Conservation (phyloP, 2,888 invertebrate species). For the Hydriomena furcata region DNA sequence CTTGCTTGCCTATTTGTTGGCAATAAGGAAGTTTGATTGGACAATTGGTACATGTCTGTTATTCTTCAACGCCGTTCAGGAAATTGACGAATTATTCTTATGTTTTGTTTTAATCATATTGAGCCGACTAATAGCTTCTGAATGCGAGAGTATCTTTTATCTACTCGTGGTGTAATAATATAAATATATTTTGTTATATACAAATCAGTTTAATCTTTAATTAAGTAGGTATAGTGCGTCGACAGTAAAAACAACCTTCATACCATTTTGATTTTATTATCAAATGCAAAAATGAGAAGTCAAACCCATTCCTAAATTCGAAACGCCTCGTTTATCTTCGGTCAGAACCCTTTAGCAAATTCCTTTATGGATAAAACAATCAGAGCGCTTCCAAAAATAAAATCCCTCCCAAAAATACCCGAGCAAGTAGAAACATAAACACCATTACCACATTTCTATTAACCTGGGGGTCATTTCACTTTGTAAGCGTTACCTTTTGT, state of each 20-base stretch:
- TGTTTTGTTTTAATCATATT: constrained; percentile 8
- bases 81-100: constrained; percentile 3
- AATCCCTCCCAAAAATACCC: constrained; percentile 30
- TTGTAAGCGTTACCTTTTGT: constrained; percentile 54
- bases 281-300: neutral
- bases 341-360: constrained; percentile 20
- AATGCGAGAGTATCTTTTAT: too few relatives aligned
- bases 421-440: constrained; percentile 41
- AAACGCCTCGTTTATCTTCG: constrained; percentile 2
- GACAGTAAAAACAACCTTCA: neutral
- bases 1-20: constrained; percentile 8
- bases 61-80: constrained; percentile 4
- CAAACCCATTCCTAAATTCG: neutral
- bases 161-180: too few relatives aligned
- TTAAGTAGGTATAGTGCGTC: too few relatives aligned
- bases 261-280: too few relatives aligned
- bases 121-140: too few relatives aligned
- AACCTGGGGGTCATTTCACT: constrained; percentile 71
- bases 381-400: constrained; percentile 25
- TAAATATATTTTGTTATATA: too few relatives aligned
- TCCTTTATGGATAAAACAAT: constrained; percentile 22
- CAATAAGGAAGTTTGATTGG: constrained; percentile 20
- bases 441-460: constrained; percentile 56
- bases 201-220: too few relatives aligned
- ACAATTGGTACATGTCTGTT: constrained; percentile 10